Percentiles rank a stretch among this genome's conserved stretches.
Conservation (phyloP, 2,888 invertebrate genomes). For the Diaprepes abbreviatus region DNA sequence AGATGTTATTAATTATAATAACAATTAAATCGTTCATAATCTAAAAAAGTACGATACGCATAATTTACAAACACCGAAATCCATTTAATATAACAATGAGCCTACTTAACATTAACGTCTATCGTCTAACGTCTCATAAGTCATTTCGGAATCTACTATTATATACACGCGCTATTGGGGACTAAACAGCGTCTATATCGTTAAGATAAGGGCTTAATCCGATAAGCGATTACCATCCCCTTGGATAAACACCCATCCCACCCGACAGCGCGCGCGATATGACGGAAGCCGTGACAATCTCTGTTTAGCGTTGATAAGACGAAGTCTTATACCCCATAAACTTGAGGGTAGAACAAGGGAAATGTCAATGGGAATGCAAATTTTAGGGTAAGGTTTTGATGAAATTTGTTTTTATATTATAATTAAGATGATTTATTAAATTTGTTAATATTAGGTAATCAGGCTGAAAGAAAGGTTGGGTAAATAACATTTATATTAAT, state of each 20-base stretch:
- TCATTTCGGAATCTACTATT: slow-evolving; percentile 37
- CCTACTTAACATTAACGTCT: slow-evolving; percentile 21
- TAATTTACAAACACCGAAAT: neutral
- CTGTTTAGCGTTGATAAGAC: slow-evolving; percentile 67
- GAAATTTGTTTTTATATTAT: slow-evolving; percentile 17
- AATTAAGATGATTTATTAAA: slow-evolving; percentile 4
- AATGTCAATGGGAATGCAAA: slow-evolving; percentile 44
- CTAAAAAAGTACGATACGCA: neutral
- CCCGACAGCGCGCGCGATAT: slow-evolving; percentile 61
- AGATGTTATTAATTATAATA: no score
- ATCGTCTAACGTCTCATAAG: slow-evolving; percentile 36
- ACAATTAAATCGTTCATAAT: no score
- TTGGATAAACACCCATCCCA: slow-evolving; percentile 65
- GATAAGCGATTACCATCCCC: slow-evolving; percentile 68
- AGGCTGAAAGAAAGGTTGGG: no score
- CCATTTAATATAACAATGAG: slow-evolving; percentile 1
- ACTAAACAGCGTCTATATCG: slow-evolving; percentile 66
- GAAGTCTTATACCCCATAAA: slow-evolving; percentile 50
- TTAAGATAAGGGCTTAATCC: slow-evolving; percentile 69
- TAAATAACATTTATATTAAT: no score
- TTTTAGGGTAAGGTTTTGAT: slow-evolving; percentile 32
- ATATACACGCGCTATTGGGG: slow-evolving; percentile 61
- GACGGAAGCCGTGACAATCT: slow-evolving; percentile 67
- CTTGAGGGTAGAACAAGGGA: slow-evolving; percentile 40
- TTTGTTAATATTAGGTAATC: neutral